Base-by-base conservation (phyloP, 2,888 invertebrate genomes). In the Molanna angustata region DNA sequence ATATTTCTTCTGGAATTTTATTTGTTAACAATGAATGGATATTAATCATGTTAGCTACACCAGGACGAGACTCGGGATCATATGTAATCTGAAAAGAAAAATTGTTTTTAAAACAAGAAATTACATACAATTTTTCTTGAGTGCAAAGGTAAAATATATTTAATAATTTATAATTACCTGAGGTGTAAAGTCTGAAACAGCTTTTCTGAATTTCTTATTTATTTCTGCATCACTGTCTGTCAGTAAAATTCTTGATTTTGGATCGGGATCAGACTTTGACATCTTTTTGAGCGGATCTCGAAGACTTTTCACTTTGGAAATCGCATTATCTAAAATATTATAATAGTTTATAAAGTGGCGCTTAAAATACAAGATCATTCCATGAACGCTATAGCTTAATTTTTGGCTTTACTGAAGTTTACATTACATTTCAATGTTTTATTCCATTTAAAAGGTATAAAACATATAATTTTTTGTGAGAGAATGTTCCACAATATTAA, bases 181-280 rank as follows among this genome's bases (percentile, higher is more conserved):
- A 0, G 94, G 89, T 0, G 80, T 88, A 64, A 83, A 90, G 71
- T 99, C 99, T 0, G 96, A 96, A 3, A 96, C 78, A 0, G 98
- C 87, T 72, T 93, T 94, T 65, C 86, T 89, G 13, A 95, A 71
- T 69, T 91, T 93, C 33, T 78, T 78, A 1, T 73, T 61, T 47
- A 94, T 83, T 11, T 72, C 71, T 35, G 89, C 86, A 0, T 86
- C 80, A 6, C 79, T 67, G 66, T 98, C 97, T 3, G 79, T 82
- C 22, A 99, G 69, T 62, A 86, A 82, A 55, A 99, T 88, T 49
- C 91, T 79, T 59, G 90, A 86, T 65, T 84, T 87, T 0, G 80
- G 69, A 71, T 93, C 88, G 0, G 76, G 66, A 65, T 94, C 91
- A 0, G 98, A 98, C 74, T 99, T 99, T 9, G 98, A 98, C 99